phyloP scores from a whole-genome alignment of 2,113 vertebrate genomes.

The Lonchura striata region DNA sequence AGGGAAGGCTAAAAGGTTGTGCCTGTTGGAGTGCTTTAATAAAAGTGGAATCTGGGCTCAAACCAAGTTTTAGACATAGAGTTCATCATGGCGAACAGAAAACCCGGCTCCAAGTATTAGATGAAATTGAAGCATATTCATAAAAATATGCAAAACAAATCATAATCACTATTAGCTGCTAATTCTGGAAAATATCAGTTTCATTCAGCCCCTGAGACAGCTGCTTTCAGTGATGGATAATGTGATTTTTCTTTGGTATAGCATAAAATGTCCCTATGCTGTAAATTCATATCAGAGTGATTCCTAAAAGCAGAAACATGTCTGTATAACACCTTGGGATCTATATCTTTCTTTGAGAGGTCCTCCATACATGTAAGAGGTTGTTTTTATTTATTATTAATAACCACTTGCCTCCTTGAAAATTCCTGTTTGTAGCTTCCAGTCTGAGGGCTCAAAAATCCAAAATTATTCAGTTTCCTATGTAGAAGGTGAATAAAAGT shows the following conservation, averaged over 20 bases:
- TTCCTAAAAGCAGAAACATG: conserved; percentile 13
- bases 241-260: background rate
- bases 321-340: background rate
- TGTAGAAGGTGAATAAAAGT: background rate
- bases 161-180: background rate
- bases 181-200: background rate
- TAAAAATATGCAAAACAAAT: background rate
- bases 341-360: background rate
- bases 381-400: conserved; percentile 59
- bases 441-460: background rate
- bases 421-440: background rate
- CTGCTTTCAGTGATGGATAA: background rate
- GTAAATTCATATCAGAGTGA: background rate
- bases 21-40: conserved; percentile 17
- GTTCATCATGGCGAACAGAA: background rate
- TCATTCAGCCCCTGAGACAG: background rate
- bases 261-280: background rate
- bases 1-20: conserved; percentile 61
- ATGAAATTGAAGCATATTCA: background rate
- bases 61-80: background rate
- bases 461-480: background rate
- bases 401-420: background rate
- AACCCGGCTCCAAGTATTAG: background rate
- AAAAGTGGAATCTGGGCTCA: background rate
- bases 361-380: background rate